phyloP scores from a whole-genome alignment of 2,113 vertebrate genomes.

The Anarhynchus alexandrinus region DNA sequence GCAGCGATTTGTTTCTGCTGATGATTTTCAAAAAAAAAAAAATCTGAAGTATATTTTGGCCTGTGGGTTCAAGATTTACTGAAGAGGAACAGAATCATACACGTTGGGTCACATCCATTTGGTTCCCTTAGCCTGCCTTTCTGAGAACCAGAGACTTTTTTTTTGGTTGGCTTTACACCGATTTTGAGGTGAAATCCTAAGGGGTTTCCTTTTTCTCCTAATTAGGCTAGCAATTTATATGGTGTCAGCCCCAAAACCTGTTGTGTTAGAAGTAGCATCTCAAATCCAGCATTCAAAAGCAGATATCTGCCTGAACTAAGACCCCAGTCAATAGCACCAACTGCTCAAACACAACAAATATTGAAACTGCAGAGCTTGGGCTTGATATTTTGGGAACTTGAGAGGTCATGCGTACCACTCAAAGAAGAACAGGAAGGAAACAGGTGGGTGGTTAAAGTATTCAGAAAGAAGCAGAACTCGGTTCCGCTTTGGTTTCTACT shows the following conservation, averaged over 20 bases:
- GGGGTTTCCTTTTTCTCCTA: background rate
- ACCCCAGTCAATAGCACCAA: background rate
- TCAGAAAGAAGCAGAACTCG: background rate
- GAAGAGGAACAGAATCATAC: background rate
- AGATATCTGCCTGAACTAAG: background rate
- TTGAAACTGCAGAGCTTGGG: background rate
- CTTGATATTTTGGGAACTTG: background rate
- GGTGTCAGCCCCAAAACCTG: background rate
- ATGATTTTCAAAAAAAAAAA: background rate
- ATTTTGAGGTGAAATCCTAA: background rate
- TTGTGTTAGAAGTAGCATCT: background rate
- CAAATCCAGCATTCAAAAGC: background rate
- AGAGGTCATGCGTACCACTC: background rate
- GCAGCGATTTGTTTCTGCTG: background rate
- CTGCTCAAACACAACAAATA: background rate
- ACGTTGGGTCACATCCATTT: fast-evolving
- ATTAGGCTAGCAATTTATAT: background rate
- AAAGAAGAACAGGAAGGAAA: background rate
- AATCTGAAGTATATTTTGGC: background rate
- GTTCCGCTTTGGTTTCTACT: background rate
- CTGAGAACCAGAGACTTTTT: background rate
- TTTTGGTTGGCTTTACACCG: background rate
- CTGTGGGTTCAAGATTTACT: background rate
- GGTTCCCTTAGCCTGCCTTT: background rate
- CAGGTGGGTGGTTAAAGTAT: background rate